Evolutionary conservation across 2,797 vertebrate species (phyloP).

Genomic region (Cossypha niveicapilla): DNA sequence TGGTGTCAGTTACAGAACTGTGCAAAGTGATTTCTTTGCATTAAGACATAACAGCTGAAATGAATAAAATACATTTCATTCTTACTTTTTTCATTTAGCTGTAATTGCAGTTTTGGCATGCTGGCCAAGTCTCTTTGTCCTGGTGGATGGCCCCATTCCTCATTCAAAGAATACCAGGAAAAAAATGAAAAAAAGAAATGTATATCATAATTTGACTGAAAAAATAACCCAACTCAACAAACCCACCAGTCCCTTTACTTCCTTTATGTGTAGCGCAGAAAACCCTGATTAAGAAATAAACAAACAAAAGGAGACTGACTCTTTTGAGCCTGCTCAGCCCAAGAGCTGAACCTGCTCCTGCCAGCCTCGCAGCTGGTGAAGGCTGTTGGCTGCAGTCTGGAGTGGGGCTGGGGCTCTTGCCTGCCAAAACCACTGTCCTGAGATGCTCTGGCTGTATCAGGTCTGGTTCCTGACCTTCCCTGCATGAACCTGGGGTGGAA

Average conservation of each 20-base stretch:
- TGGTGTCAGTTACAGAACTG: slow-evolving; percentile 70
- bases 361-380: background rate
- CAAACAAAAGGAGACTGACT: background rate
- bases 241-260: background rate
- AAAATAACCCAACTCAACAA: background rate
- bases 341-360: background rate
- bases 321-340: background rate
- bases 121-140: slow-evolving; percentile 6
- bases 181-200: background rate
- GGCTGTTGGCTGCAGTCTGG: background rate
- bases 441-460: background rate
- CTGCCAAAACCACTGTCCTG: background rate
- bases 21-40: slow-evolving; percentile 67
- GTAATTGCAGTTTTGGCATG: slow-evolving; percentile 50
- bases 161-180: slow-evolving; percentile 6
- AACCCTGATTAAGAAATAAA: background rate
- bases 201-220: background rate
- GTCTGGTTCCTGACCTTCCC: background rate
- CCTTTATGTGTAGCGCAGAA: background rate
- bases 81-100: slow-evolving; percentile 27
- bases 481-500: fast-evolving
- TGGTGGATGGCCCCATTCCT: background rate
- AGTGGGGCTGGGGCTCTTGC: background rate
- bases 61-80: slow-evolving; percentile 65
- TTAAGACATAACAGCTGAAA: slow-evolving; percentile 71